phyloP scores from a whole-genome alignment of 2,888 invertebrate genomes.

The Drosophila peninsularis region DNA sequence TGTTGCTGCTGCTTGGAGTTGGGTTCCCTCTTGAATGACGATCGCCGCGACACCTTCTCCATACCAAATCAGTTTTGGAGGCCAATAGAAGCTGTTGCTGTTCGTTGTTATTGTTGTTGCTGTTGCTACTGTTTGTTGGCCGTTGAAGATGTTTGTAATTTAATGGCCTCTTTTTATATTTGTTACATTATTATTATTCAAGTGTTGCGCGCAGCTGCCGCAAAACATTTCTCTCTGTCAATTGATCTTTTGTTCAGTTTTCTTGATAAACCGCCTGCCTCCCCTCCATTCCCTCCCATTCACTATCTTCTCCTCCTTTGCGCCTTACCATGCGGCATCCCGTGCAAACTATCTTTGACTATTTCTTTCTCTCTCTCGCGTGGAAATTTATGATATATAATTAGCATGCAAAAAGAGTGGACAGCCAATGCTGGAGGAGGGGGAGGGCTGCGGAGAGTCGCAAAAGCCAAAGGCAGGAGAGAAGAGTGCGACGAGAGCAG shows the following conservation, averaged over 20 bases:
- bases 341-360: constrained; percentile 24
- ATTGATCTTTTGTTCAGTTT: constrained; percentile 81
- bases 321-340: constrained; percentile 17
- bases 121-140: constrained; percentile 25
- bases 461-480: not conserved
- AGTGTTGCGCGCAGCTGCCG: constrained; percentile 65
- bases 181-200: constrained; percentile 64
- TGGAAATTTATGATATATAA: constrained; percentile 80
- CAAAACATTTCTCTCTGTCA: constrained; percentile 75
- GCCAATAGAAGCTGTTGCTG: constrained; percentile 67
- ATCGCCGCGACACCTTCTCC: constrained; percentile 67
- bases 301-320: constrained; percentile 22
- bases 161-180: constrained; percentile 61
- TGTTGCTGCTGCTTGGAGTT: constrained; percentile 14
- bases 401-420: constrained; percentile 79
- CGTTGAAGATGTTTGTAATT: constrained; percentile 64
- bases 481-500: not conserved
- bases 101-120: constrained; percentile 16
- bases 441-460: not conserved
- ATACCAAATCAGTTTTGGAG: constrained; percentile 63
- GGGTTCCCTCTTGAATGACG: constrained; percentile 62
- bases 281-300: constrained; percentile 7
- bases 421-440: constrained; percentile 41
- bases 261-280: constrained; percentile 66
- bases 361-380: constrained; percentile 12